Evolutionary conservation across 2,888 invertebrate genomes (phyloP).

Genomic region (Cantharis rustica): DNA sequence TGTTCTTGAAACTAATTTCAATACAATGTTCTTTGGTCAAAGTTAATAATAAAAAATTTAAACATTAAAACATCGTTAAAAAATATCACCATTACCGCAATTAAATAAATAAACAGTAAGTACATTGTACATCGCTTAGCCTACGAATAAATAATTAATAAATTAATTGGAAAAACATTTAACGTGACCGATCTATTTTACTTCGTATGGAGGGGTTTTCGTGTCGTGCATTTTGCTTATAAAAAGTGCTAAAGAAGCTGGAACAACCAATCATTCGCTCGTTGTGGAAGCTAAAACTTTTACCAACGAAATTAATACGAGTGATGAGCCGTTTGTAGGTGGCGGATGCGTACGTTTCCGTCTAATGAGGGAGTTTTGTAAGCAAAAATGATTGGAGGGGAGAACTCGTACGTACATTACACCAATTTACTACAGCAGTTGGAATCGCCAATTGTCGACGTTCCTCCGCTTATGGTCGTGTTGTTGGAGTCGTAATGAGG

Average conservation of each 20-base stretch:
- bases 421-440: slow-evolving; percentile 63
- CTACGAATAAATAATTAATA: not conserved
- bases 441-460: slow-evolving; percentile 69
- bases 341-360: not conserved
- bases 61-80: slow-evolving; percentile 4
- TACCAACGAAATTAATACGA: not conserved
- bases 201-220: not conserved
- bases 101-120: slow-evolving; percentile 12
- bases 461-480: slow-evolving; percentile 73
- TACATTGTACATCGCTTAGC: slow-evolving; percentile 13
- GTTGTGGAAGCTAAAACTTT: not conserved
- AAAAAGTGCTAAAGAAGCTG: not conserved
- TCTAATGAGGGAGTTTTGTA: not conserved
- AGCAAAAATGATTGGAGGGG: not conserved
- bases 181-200: not conserved
- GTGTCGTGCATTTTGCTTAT: not conserved
- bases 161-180: not conserved
- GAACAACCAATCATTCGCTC: not conserved
- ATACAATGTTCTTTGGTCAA: slow-evolving; percentile 2
- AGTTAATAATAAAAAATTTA: not conserved
- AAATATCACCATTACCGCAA: slow-evolving; percentile 25
- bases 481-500: slow-evolving; percentile 75
- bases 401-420: not conserved
- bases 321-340: not conserved
- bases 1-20: not conserved